A percentile compares a stretch with the other conserved stretches of the same genome.
Conservation (phyloP, 2,113 vertebrate genomes). For the Hippocampus comes region DNA sequence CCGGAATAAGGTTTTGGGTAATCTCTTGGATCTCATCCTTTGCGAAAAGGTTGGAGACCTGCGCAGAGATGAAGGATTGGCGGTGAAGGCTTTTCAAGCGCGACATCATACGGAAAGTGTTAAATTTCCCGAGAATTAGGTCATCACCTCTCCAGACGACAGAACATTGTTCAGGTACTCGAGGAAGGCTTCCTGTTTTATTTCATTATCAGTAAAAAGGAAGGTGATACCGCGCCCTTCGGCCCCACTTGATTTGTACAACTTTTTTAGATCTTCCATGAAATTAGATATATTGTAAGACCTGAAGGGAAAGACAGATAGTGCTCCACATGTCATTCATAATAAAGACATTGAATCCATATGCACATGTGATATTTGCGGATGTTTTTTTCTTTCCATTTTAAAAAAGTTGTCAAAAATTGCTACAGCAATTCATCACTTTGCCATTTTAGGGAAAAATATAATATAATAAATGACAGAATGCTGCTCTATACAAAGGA, state of each 20-base stretch:
- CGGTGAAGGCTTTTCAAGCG: neutral
- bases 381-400: neutral
- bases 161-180: constrained; percentile 82
- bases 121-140: neutral
- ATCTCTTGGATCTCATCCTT: constrained; percentile 79
- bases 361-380: neutral
- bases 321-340: neutral
- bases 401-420: no score
- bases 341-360: no score
- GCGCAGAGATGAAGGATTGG: neutral
- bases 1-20: constrained; percentile 71
- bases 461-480: no score
- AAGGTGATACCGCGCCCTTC: constrained; percentile 78
- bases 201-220: constrained; percentile 81
- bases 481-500: no score
- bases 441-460: no score
- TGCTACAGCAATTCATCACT: no score
- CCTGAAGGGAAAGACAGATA: constrained; percentile 45
- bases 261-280: constrained; percentile 78
- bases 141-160: constrained; percentile 73
- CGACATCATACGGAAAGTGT: neutral
- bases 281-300: constrained; percentile 75
- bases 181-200: constrained; percentile 80
- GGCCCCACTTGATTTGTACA: constrained; percentile 75
- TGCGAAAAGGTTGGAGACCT: constrained; percentile 79